Base-by-base conservation (phyloP, 2,888 invertebrate genomes). In the Abrostola tripartita region DNA sequence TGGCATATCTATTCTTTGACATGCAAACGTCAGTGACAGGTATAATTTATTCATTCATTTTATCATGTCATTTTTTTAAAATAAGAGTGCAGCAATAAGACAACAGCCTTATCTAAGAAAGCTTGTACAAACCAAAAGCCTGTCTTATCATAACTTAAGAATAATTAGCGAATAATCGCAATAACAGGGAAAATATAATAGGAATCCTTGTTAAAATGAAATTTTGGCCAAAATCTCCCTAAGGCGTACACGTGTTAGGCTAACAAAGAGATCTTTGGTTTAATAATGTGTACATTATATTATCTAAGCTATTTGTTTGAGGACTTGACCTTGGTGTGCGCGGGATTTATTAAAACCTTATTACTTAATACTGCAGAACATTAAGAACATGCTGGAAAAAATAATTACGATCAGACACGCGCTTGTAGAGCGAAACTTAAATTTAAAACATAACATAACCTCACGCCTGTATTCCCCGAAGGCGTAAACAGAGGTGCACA, bases 261-360 rank as follows among this genome's bases (percentile, higher is more conserved):
- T 5, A 38, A 65, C 57, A 61, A 69, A 69, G 49, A 47, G 50
- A 52, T 72, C 54, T 64, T 65, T 52, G 37, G 49, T 5, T 56
- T 55, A 52, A 55, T 47, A 56, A 59, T 36, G 44, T 12, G 24
- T 9, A 47, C 44, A 62, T 50, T 35, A 38, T 51, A 36, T 42
- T 61, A 61, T 40, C 1, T 41, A 37, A 36, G n/a, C n/a, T 50
- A 54, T 57, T 54, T 40, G 11, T 35, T 6, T 35, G 14, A 6
- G 36, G 40, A 6, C 37, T 10, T 12, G 66, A 49, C 41, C 36
- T 47, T 24, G 11, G 52, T 36, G 0, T 40, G 37, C 12, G 9
- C 8, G 36, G 36, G 40, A 40, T 10, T 9, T 40, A 40, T 40
- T 9, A 40, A 40, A 9, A 40, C 7, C 10, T 10, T 7, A 10